A percentile compares a stretch with the other conserved stretches of the same genome.
phyloP scores from a whole-genome alignment of 2,113 vertebrate species.

The Gobius niger region DNA sequence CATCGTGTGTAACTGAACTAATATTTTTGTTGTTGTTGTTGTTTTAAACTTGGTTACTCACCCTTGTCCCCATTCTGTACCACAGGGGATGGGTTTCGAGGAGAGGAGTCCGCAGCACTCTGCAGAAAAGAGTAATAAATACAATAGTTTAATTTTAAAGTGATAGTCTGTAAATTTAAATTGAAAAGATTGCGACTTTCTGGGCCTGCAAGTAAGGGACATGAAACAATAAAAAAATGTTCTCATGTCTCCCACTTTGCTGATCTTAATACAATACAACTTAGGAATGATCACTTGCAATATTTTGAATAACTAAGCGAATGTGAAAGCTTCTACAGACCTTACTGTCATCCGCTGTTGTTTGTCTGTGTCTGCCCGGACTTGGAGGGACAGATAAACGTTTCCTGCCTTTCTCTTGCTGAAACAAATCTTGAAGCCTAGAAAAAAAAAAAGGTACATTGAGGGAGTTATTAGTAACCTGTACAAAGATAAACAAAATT shows the following conservation, averaged over 20 bases:
- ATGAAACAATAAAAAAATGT: too few species aligned
- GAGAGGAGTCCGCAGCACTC: constrained; percentile 88
- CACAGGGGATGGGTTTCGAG: constrained; percentile 90
- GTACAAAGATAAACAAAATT: not conserved
- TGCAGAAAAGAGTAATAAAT: constrained; percentile 46
- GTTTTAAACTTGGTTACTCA: constrained; percentile 47
- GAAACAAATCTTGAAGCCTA: constrained; percentile 95
- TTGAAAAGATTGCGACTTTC: too few species aligned
- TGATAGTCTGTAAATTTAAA: too few species aligned
- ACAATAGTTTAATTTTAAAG: not conserved
- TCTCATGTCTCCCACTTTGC: too few species aligned
- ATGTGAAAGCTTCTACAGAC: constrained; percentile 59
- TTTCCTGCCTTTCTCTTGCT: constrained; percentile 96
- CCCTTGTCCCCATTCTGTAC: constrained; percentile 94
- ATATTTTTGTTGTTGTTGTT: not conserved
- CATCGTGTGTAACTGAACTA: too few species aligned
- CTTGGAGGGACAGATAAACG: constrained; percentile 94
- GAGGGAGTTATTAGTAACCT: not conserved
- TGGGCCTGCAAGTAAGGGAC: too few species aligned
- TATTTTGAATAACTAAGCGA: not conserved
- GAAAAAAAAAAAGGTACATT: not conserved
- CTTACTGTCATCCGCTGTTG: constrained; percentile 86
- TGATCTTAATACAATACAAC: too few species aligned
- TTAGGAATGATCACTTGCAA: too few species aligned
- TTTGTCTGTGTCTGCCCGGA: constrained; percentile 90